Evolutionary conservation across 2,113 vertebrate species (phyloP).

Genomic region (Glareola pratincola): DNA sequence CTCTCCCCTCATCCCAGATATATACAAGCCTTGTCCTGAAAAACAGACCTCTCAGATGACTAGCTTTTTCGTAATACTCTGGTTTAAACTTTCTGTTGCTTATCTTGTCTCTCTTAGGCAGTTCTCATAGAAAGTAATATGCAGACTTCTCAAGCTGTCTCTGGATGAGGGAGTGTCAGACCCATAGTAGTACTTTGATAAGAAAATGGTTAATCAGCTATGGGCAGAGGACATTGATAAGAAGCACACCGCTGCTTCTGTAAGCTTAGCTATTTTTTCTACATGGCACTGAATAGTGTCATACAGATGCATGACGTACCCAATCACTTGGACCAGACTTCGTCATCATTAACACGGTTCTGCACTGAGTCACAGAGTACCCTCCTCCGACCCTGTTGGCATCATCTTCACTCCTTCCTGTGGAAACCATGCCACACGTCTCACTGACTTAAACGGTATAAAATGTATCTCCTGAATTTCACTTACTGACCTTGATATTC

Average conservation of each 20-base stretch:
- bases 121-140: neutral
- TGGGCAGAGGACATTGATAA: neutral
- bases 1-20: no score
- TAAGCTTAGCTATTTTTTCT: neutral
- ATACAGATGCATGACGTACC: neutral
- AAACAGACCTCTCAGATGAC: neutral
- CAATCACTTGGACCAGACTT: neutral
- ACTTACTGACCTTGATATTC: neutral
- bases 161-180: neutral
- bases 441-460: neutral
- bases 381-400: rapidly evolving
- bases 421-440: neutral
- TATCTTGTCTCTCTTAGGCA: neutral
- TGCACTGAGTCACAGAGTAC: neutral
- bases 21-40: neutral
- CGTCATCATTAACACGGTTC: neutral
- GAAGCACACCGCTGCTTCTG: neutral
- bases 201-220: neutral
- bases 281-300: rapidly evolving
- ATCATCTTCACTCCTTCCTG: neutral
- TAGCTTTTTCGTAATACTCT: neutral
- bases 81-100: neutral
- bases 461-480: neutral
- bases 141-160: neutral
- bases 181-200: neutral